Percentiles rank a stretch among this genome's conserved stretches.
These are phyloP conservation scores for Papilio xuthus DNA, from an alignment of 1,140 invertebrate species.

Conservation along the genomic window DNA sequence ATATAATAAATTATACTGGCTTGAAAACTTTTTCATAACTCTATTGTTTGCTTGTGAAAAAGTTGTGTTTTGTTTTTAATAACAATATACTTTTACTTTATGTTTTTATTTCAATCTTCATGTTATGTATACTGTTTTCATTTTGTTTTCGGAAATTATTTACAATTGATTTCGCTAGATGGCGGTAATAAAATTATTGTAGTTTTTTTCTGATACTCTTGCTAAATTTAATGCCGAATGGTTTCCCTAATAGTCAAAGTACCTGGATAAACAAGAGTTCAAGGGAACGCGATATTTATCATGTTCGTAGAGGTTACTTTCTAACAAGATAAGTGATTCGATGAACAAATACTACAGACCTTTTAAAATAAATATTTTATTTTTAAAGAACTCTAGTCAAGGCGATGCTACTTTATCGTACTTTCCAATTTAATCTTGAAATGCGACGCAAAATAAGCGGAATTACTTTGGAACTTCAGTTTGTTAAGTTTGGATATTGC, in stretches of 20 bases:
- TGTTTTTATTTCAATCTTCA: neutral
- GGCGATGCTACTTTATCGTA: neutral
- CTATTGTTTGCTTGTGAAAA: constrained; percentile 16
- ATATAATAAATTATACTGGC: constrained; percentile 12
- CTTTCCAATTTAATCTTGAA: neutral
- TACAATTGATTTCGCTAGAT: neutral
- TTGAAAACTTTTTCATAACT: constrained; percentile 12
- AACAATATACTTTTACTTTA: neutral
- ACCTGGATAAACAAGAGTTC: too few species aligned
- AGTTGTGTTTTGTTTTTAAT: neutral
- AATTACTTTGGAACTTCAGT: neutral
- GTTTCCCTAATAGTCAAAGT: too few species aligned
- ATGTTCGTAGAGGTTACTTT: too few species aligned
- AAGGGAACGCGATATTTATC: too few species aligned
- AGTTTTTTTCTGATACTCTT: neutral
- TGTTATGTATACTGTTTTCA: neutral
- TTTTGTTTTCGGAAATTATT: neutral
- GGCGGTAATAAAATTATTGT: neutral
- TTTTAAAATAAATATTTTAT: neutral
- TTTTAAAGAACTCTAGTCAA: neutral
- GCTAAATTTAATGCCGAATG: too few species aligned
- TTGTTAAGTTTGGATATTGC: neutral
- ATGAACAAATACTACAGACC: neutral
- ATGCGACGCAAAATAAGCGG: neutral
- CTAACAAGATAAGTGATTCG: too few species aligned